Evolutionary conservation across 2,888 invertebrate genomes (phyloP).

Genomic region (Embidobia sp.): DNA sequence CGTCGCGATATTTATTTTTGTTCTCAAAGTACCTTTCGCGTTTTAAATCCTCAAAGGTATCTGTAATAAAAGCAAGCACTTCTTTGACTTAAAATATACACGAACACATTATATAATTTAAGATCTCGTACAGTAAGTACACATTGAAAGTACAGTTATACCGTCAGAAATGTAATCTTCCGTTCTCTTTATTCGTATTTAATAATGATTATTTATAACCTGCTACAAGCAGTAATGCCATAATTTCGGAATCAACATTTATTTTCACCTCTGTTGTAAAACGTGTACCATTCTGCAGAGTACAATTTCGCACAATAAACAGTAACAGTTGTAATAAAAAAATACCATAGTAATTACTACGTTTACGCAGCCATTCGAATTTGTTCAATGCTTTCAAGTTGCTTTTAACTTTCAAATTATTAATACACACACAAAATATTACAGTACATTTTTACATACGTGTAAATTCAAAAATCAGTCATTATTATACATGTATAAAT

Average conservation of each 20-base stretch:
- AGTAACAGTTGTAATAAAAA: background rate
- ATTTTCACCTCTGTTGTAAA: constrained; percentile 2
- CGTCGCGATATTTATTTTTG: no score
- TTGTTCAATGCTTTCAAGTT: no score
- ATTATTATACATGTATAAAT: no score
- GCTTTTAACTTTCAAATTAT: background rate
- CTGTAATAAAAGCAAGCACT: constrained; percentile 11
- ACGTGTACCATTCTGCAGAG: background rate
- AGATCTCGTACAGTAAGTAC: constrained; percentile 32
- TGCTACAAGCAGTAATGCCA: background rate
- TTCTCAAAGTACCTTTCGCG: background rate
- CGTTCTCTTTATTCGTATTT: constrained; percentile 31
- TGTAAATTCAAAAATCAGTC: no score
- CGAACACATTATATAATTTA: constrained; percentile 21
- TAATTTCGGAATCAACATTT: constrained; percentile 16
- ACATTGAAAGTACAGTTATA: constrained; percentile 32
- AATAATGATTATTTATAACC: constrained; percentile 38
- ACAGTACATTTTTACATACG: background rate
- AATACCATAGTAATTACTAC: background rate
- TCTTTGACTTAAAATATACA: constrained; percentile 24
- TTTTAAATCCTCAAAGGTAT: constrained; percentile 12
- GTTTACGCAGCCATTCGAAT: background rate
- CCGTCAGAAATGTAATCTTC: constrained; percentile 24
- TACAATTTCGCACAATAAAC: constrained; percentile 3
- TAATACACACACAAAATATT: no score